Conservation (phyloP, 2,888 invertebrate genomes). For the Chalcis sispes region DNA sequence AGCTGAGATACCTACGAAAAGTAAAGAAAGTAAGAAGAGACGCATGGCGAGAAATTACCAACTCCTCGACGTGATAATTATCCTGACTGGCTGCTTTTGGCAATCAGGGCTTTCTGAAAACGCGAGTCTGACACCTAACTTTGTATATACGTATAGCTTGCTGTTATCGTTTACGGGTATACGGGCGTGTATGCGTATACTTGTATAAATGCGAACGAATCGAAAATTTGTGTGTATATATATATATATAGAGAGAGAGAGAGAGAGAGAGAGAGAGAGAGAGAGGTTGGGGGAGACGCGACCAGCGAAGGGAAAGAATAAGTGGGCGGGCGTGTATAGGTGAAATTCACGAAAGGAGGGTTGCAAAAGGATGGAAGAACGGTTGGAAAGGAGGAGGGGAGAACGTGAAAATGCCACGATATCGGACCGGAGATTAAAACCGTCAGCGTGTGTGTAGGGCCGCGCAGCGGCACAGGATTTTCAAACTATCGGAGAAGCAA, state of each 20-base stretch:
- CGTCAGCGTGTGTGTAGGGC: constrained; percentile 51
- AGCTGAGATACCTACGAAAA: no score
- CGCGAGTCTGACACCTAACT: background rate
- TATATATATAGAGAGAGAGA: background rate
- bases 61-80: constrained; percentile 47
- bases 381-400: background rate
- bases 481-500: constrained; percentile 51
- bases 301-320: constrained; percentile 16
- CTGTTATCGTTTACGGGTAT: background rate
- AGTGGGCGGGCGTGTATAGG: constrained; percentile 17
- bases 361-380: constrained; percentile 4
- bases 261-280: no score
- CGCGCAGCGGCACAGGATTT: constrained; percentile 25
- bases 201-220: background rate
- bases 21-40: background rate
- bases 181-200: background rate
- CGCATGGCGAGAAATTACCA: constrained; percentile 9
- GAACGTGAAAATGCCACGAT: constrained; percentile 44
- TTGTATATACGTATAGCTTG: background rate
- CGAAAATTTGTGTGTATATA: background rate
- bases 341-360: no score
- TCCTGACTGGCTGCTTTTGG: constrained; percentile 50
- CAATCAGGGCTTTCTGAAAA: constrained; percentile 49
- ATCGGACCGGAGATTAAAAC: constrained; percentile 59
- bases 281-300: no score